Evolutionary conservation across 2,113 vertebrate genomes (phyloP), one percentile per base, ranked within the genome.

Genomic region (Vireo altiloquus): DNA sequence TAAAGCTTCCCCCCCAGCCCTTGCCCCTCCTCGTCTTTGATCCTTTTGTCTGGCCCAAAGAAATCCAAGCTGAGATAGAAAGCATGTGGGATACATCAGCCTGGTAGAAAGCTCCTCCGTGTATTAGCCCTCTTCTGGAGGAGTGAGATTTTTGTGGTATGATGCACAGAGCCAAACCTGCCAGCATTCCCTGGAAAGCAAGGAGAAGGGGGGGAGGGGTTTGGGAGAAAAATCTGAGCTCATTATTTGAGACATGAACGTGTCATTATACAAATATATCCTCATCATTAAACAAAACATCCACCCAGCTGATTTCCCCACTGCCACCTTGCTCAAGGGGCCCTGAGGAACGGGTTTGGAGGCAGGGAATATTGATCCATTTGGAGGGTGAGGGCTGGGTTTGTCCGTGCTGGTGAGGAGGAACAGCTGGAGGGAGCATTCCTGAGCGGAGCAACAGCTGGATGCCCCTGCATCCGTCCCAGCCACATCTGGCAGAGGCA

Each of bases 71-170:
- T 79, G 88, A 90, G 69, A 66, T 33, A 89, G 44, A 68, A 76
- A 93, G 96, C 95, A 90, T 89, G 92, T 96, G 94, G 78, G 92
- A 94, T 53, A 57, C 88, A 92, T 95, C 95, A 97, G 95, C 64
- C 76, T 87, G 82, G 90, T 86, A 75, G 79, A 90, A 71, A 92
- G 76, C 57, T 96, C 88, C 72, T 92, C 46, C 5, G 18, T 83
- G 88, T n/a, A 81, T 79, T 92, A 65, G 90, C 79, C 59, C 74
- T 88, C 72, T 95, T 80, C 93, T 96, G 93, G 82, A 95, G 93
- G 72, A 96, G 90, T 52, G 90, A 97, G 90, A 97, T 97, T 96
- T 90, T 97, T 97, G 95, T 95, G 96, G 93, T 92, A 60, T 96
- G 94, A 94, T 93, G 88, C 82, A 94, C 15, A 11, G 85, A 95